Conservation (phyloP, 2,797 vertebrate species). For the Chloroceryle amazona region DNA sequence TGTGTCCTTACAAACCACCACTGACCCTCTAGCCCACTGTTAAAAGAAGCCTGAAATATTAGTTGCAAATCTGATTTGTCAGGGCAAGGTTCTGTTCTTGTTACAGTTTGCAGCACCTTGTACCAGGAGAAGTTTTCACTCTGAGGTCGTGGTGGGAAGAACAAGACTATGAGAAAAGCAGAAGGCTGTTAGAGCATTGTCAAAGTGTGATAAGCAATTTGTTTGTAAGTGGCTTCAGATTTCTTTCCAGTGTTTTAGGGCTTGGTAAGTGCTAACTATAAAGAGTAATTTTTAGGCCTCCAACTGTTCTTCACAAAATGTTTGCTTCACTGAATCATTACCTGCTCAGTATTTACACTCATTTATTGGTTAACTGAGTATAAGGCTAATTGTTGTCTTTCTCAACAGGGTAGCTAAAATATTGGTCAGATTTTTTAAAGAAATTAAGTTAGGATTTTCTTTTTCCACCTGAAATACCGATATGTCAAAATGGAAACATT, state of each 20-base stretch:
- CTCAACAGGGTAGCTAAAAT: not conserved
- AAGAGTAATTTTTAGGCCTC: conserved; percentile 39
- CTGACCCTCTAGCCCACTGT: not conserved
- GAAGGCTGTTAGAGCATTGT: not conserved
- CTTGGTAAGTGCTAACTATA: conserved; percentile 21
- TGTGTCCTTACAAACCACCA: not conserved
- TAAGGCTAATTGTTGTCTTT: conserved; percentile 17
- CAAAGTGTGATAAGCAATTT: conserved; percentile 4
- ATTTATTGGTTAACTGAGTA: conserved; percentile 21
- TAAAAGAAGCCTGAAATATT: conserved; percentile 43
- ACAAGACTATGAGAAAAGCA: not conserved
- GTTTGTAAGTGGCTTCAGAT: conserved; percentile 14
- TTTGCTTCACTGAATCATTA: conserved; percentile 44
- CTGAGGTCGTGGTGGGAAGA: not conserved
- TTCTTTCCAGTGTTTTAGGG: conserved; percentile 24
- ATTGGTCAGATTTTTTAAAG: not conserved
- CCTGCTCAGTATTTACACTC: conserved; percentile 1
- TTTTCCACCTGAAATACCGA: not conserved
- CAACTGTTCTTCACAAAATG: conserved; percentile 36
- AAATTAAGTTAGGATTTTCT: not conserved
- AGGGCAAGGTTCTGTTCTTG: not conserved
- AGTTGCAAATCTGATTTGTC: conserved; percentile 42
- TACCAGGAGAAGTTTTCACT: not conserved
- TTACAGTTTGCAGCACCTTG: not conserved
- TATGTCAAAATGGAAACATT: not conserved